Base-by-base conservation (phyloP, 2,888 invertebrate genomes). In the Lasioglossum morio region DNA sequence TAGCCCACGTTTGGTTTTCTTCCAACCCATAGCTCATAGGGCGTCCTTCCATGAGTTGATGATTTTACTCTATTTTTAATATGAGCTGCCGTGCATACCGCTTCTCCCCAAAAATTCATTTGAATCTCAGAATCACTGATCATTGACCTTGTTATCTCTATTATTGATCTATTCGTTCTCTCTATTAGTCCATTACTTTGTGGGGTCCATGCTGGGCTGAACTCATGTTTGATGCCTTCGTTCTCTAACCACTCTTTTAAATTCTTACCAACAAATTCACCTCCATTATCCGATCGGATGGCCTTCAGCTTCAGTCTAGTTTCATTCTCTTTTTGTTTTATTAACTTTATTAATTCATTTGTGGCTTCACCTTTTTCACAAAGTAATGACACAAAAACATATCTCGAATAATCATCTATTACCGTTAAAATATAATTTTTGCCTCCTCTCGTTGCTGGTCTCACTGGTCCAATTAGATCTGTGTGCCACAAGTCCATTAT, bases 151-250 rank as follows among this genome's bases (percentile, higher is more conserved):
- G 60, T 60, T 7, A 40, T 77, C 16, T 79, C 78, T 4, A 76
- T 70, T 34, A 81, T n/a, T 1, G 81, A 19, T 43, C 70, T 53
- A 27, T 81, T 81, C 4, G 7, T 53, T n/a, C 75, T 69, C 16
- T 76, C 76, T 40, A 57, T 75, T n/a, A 70, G n/a, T 48, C 80
- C 80, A 40, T 81, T 81, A 10, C 40, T 53, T 4, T 81, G 75
- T 2, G 75, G 75, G 0, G 40, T 74, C 16, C 37, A 23, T 5
- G 74, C n/a, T 4, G 74, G 37, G 37, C n/a, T 57, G 4, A 70
- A 43, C 27, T 81, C 57, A 43, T 70, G 57, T 14, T 34, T 34
- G 30, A 34, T 34, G 2, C 75, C 70, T 34, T 57, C 43, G 4
- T 40, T 4, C 5, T 57, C 23, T 4, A 81, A 40, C 70, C 69